phyloP scores from a whole-genome alignment of 2,797 vertebrate genomes.

The Eospalax fontanierii region DNA sequence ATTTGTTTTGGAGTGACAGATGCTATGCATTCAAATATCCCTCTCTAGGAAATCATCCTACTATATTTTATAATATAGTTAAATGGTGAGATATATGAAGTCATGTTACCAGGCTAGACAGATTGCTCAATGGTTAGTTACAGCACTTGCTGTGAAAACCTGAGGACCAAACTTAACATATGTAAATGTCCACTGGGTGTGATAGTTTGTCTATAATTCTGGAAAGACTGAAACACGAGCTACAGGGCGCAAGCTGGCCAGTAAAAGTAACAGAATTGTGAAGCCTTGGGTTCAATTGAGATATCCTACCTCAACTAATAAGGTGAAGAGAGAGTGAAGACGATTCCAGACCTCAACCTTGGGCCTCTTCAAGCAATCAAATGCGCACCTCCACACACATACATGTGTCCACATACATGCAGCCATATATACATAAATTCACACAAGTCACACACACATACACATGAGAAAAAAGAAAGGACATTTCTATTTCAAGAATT shows the following conservation, averaged over 20 bases:
- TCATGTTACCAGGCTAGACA: neutral
- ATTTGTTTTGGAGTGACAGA: conserved; percentile 40
- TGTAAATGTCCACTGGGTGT: neutral
- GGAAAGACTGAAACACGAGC: neutral
- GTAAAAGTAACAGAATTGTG: neutral
- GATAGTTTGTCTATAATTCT: neutral
- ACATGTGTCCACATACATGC: neutral
- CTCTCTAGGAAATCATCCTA: conserved; percentile 15
- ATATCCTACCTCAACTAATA: neutral
- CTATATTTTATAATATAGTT: neutral
- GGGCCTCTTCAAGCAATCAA: neutral
- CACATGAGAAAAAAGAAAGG: neutral
- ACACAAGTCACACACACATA: neutral
- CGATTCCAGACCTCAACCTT: neutral
- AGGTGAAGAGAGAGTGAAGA: neutral
- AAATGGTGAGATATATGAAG: neutral
- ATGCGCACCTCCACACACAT: accelerated
- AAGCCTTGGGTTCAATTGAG: neutral
- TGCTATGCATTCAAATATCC: neutral
- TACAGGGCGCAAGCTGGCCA: neutral
- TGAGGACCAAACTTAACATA: neutral
- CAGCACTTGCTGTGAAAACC: no score
- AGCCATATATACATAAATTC: neutral
- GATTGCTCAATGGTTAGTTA: neutral
- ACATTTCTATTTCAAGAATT: conserved; percentile 5